A percentile compares a stretch with the other conserved stretches of the same genome.
phyloP scores from a whole-genome alignment of 2,888 invertebrate genomes.

The Ditylenchus weischeri region DNA sequence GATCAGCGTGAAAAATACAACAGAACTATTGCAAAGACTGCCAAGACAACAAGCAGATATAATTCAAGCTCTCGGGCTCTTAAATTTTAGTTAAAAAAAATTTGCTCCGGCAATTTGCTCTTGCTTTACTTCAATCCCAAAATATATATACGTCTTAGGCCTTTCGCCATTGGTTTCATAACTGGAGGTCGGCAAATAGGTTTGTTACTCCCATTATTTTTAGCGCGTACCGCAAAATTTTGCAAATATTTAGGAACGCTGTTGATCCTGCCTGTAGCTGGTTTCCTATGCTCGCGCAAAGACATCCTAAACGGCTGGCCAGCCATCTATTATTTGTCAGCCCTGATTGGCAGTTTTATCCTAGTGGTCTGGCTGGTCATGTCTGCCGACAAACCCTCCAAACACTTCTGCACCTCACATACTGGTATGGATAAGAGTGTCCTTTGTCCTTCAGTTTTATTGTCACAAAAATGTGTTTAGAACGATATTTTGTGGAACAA shows the following conservation, averaged over 20 bases:
- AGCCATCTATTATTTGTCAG: conserved; percentile 51
- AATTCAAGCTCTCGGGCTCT: too few relatives aligned
- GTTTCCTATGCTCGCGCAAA: conserved; percentile 43
- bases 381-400: conserved; percentile 56
- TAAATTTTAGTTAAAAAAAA: too few relatives aligned
- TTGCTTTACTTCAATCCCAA: too few relatives aligned
- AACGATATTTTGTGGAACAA: conserved; percentile 45
- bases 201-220: conserved; percentile 15
- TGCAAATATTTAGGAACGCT: conserved; percentile 39
- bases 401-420: conserved; percentile 48
- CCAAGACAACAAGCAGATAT: too few relatives aligned
- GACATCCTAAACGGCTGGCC: conserved; percentile 48
- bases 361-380: conserved; percentile 50
- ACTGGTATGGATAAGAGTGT: not conserved
- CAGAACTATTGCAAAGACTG: too few relatives aligned
- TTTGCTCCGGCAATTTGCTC: too few relatives aligned
- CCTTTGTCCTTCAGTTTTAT: not conserved
- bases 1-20: too few relatives aligned
- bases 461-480: conserved; percentile 20
- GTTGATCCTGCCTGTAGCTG: conserved; percentile 51
- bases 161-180: conserved; percentile 55
- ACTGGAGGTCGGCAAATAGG: conserved; percentile 56
- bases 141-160: conserved; percentile 7
- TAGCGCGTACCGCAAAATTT: not conserved
- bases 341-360: conserved; percentile 45